These are phyloP conservation scores for Streblospio benedicti DNA, from an alignment of 1,140 invertebrate species.

Conservation along the genomic window DNA sequence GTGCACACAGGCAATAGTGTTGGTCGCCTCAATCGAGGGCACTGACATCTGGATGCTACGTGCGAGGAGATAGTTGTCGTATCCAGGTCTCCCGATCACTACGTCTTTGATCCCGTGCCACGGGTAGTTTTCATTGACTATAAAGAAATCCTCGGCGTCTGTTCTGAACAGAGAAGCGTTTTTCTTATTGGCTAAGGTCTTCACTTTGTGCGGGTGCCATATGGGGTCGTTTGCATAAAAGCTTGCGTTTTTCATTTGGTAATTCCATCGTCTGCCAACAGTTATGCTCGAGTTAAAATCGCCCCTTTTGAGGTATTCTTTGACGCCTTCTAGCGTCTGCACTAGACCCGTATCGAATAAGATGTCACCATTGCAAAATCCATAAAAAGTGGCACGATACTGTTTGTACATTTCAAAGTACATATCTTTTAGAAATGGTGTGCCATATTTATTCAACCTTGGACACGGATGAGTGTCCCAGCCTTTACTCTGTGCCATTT, in stretches of 20 bases:
- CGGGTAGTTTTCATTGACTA: constrained; percentile 20
- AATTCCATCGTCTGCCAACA: too few species aligned
- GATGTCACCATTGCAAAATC: not conserved
- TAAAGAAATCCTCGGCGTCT: constrained; percentile 30
- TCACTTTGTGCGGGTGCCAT: too few species aligned
- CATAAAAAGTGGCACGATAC: not conserved
- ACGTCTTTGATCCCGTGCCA: constrained; percentile 28
- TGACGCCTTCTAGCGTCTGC: not conserved
- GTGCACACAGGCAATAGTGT: constrained; percentile 27
- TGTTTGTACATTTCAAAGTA: too few species aligned
- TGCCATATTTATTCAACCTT: too few species aligned
- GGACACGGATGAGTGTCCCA: too few species aligned
- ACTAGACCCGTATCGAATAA: not conserved
- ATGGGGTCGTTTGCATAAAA: too few species aligned
- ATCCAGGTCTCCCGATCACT: constrained; percentile 27
- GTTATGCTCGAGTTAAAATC: too few species aligned
- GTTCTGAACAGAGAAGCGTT: not conserved
- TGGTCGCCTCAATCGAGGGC: constrained; percentile 21
- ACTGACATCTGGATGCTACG: constrained; percentile 18
- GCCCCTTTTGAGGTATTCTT: too few species aligned
- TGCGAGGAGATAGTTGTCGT: constrained; percentile 32
- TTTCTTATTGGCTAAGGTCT: too few species aligned
- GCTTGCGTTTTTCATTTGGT: too few species aligned
- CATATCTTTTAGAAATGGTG: too few species aligned
- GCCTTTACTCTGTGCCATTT: too few species aligned